Conservation (phyloP, 2,888 invertebrate genomes). For the Deilephila elpenor region DNA sequence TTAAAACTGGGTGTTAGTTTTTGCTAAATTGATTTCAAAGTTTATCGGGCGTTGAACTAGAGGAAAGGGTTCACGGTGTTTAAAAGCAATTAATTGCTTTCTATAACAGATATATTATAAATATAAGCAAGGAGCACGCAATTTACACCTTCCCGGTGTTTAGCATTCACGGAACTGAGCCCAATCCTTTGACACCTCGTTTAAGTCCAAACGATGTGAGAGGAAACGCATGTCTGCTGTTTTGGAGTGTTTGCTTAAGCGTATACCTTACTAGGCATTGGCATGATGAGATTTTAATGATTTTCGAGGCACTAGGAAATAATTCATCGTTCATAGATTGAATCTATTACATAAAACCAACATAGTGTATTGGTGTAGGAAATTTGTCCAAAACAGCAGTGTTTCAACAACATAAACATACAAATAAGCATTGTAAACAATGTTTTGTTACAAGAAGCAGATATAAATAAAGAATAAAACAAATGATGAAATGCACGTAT, state of each 20-base stretch:
- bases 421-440: not conserved
- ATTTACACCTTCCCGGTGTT: not conserved
- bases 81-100: not conserved
- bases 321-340: too few relatives aligned
- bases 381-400: too few relatives aligned
- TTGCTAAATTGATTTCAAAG: too few relatives aligned
- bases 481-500: not conserved
- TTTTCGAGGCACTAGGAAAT: not conserved
- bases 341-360: too few relatives aligned
- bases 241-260: not conserved
- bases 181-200: constrained; percentile 22
- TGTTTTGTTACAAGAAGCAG: not conserved
- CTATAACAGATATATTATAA: not conserved
- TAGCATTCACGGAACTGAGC: constrained; percentile 9
- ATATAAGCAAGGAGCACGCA: not conserved
- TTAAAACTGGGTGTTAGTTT: too few relatives aligned
- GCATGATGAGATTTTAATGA: constrained; percentile 12
- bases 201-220: constrained; percentile 19
- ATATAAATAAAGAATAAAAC: not conserved
- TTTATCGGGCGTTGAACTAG: too few relatives aligned
- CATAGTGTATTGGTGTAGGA: too few relatives aligned
- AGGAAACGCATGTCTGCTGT: constrained; percentile 7
- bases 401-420: not conserved
- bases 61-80: too few relatives aligned
- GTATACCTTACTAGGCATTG: not conserved